phyloP scores from a whole-genome alignment of 2,888 invertebrate species.

The Zygaena filipendulae region DNA sequence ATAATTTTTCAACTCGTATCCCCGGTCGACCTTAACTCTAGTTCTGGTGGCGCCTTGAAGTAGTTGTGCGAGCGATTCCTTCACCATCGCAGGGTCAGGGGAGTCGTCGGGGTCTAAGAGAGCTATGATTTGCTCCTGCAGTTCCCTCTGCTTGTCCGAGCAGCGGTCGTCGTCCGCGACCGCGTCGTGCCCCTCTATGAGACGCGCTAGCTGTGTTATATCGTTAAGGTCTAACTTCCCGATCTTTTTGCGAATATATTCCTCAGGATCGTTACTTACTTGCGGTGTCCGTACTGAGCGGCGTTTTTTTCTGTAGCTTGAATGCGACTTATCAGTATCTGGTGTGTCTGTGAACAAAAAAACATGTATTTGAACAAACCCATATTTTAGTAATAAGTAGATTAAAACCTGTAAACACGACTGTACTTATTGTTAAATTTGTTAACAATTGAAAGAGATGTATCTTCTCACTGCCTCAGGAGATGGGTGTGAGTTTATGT shows the following conservation, averaged over 20 bases:
- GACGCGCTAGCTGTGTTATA: conserved; percentile 43
- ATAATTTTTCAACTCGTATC: conserved; percentile 28
- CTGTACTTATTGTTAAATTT: too few species aligned
- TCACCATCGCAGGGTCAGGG: conserved; percentile 34
- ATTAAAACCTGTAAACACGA: too few species aligned
- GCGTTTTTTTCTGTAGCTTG: conserved; percentile 49
- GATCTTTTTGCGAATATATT: conserved; percentile 46
- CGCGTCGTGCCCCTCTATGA: conserved; percentile 48
- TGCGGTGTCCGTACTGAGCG: conserved; percentile 40
- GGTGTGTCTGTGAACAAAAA: conserved; percentile 31
- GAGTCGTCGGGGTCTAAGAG: conserved; percentile 45
- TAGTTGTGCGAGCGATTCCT: conserved; percentile 37
- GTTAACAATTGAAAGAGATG: too few species aligned
- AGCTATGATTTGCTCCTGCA: conserved; percentile 50
- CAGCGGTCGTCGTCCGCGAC: conserved; percentile 20
- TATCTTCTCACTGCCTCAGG: too few species aligned
- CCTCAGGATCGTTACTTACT: conserved; percentile 56
- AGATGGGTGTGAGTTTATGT: too few species aligned
- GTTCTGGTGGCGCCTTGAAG: conserved; percentile 35
- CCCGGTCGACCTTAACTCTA: conserved; percentile 20
- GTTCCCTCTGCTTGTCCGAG: conserved; percentile 33
- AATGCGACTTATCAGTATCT: conserved; percentile 47
- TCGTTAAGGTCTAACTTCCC: conserved; percentile 51
- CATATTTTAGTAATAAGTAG: neutral
- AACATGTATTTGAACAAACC: neutral